Evolutionary conservation across 2,113 vertebrate species (phyloP).

Genomic region (Ageneiosus marmoratus): DNA sequence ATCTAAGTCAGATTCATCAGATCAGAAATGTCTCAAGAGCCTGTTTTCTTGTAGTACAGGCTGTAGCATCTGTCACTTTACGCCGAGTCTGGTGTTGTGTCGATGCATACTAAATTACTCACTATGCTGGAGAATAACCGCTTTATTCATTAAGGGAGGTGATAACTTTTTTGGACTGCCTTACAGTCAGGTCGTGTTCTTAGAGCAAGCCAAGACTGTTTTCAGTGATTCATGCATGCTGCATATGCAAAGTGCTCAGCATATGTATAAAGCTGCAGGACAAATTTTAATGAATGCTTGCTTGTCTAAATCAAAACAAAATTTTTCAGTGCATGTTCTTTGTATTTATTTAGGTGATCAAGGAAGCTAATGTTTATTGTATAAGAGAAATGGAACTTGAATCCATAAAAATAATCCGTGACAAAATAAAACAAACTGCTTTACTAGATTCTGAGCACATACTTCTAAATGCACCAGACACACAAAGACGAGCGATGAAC

Average conservation of each 20-base stretch:
- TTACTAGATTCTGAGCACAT: neutral
- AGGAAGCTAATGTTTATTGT: neutral
- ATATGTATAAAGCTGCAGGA: slow-evolving; percentile 45
- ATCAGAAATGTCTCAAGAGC: slow-evolving; percentile 43
- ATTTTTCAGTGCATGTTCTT: neutral
- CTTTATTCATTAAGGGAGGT: slow-evolving; percentile 57
- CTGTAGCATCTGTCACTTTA: slow-evolving; percentile 34
- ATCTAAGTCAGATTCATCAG: slow-evolving; percentile 21
- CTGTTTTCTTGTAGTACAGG: slow-evolving; percentile 24
- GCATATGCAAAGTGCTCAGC: slow-evolving; percentile 46
- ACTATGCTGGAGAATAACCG: slow-evolving; percentile 38
- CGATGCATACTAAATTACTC: slow-evolving; percentile 49
- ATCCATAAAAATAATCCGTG: neutral
- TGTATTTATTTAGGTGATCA: slow-evolving; percentile 1
- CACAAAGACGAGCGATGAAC: neutral
- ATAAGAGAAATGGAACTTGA: neutral
- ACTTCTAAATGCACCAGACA: neutral
- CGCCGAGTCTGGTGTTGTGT: slow-evolving; percentile 30
- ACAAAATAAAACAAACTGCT: neutral
- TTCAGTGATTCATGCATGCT: slow-evolving; percentile 38
- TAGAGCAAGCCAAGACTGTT: slow-evolving; percentile 40
- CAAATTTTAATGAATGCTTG: slow-evolving; percentile 39
- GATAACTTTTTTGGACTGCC: slow-evolving; percentile 54
- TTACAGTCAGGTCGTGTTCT: slow-evolving; percentile 48
- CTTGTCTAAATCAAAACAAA: neutral